Evolutionary conservation across 2,113 vertebrate genomes (phyloP), one percentile per base, ranked within the genome.

Genomic region (Notothenia rossii): DNA sequence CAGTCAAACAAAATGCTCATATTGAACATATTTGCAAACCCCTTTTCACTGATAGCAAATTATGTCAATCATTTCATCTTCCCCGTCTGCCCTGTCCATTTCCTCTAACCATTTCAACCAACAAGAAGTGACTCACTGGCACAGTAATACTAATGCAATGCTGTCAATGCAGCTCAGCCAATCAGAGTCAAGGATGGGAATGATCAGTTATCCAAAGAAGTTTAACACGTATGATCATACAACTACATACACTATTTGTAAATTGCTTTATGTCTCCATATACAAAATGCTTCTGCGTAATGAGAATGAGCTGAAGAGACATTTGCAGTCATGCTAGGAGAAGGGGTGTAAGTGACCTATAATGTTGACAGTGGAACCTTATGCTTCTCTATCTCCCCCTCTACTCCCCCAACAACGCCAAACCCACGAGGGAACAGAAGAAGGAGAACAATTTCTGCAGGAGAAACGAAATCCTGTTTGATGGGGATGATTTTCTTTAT

Each of bases 401-500:
- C 50, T 7, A 29, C 64, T 48, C 60, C 83, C 51, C 33, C 55
- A 55, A 71, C 61, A 82, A 81, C 51, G 43, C 68, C 85, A 63
- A 65, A 60, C 70, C 76, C 69, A 7, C 72, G 7, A 56, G 85
- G 71, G 78, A 78, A 53, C 45, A 22, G 36, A 76, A 29, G 67
- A 84, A 69, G 67, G 69, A 86, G 79, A 51, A 79, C 69, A 84
- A 68, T 81, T 58, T 36, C 76, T 64, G 85, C 73, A 65, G 79
- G 74, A 67, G 77, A 60, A 69, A 87, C 70, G 46, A 71, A 89
- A 90, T 88, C 82, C 83, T 74, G 82, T 92, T 91, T 86, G 59
- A 78, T 77, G 58, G 29, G 80, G 79, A 74, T 86, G 69, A 89
- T 85, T 92, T 78, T 79, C 83, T 88, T 88, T 83, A 88, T 48